Evolutionary conservation across 1,140 invertebrate species (phyloP).

Genomic region (Orius insidiosus): DNA sequence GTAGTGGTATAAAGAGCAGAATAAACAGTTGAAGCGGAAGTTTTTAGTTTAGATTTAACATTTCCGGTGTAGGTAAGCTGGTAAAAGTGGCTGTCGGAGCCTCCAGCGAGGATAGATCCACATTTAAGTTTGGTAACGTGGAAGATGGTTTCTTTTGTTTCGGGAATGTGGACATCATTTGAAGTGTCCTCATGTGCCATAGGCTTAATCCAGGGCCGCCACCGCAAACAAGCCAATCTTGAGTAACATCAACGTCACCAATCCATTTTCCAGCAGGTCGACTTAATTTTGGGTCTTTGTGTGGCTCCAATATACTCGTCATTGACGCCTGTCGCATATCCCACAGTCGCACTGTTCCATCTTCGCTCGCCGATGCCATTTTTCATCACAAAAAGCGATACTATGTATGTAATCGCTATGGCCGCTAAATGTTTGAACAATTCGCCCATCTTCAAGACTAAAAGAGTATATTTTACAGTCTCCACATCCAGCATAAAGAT

Average conservation of each 20-base stretch:
- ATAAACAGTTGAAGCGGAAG: constrained; percentile 58
- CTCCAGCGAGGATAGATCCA: constrained; percentile 61
- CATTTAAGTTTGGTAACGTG: constrained; percentile 62
- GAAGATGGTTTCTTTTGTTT: constrained; percentile 42
- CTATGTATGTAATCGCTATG: constrained; percentile 70
- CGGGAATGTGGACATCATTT: constrained; percentile 42
- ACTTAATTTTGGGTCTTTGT: constrained; percentile 43
- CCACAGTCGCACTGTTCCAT: constrained; percentile 72
- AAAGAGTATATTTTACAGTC: constrained; percentile 64
- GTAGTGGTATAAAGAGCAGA: constrained; percentile 42
- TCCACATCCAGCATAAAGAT: constrained; percentile 63
- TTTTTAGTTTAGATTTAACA: constrained; percentile 50
- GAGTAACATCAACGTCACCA: constrained; percentile 55
- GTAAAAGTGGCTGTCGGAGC: constrained; percentile 50
- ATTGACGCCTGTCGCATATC: constrained; percentile 42
- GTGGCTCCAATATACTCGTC: constrained; percentile 48
- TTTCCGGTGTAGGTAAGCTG: constrained; percentile 55
- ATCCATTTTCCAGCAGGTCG: constrained; percentile 76
- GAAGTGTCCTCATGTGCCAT: constrained; percentile 63
- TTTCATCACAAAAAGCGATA: constrained; percentile 33
- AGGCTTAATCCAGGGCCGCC: constrained; percentile 64
- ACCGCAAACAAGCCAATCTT: constrained; percentile 81
- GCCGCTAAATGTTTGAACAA: constrained; percentile 44
- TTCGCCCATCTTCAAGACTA: constrained; percentile 56
- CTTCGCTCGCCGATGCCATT: constrained; percentile 65